Base-by-base conservation (phyloP, 2,113 vertebrate species). In the Chamaetylas fuelleborni region DNA sequence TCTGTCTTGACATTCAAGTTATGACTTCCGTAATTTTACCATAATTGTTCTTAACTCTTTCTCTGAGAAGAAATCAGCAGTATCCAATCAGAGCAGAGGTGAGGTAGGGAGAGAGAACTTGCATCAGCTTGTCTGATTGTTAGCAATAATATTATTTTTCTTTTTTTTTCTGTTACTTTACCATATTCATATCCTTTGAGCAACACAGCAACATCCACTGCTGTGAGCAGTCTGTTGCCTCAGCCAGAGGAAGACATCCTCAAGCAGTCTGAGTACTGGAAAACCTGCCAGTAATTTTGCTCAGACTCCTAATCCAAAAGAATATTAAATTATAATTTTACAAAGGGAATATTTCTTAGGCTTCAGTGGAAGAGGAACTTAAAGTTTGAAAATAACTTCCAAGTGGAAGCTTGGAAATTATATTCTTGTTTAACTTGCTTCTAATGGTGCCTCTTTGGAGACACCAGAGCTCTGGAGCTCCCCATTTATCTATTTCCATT, bases 231-330 rank as follows among this genome's bases (percentile, higher is more conserved):
- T 38, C 48, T 92, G 83, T 78, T 72, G 40, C 90, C 87, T 86
- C 84, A 94, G 89, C 94, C 66, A 92, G 91, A 92, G 73, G 42
- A 96, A 96, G 85, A 94, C 60, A 82, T 95, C 96, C 93, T 90
- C 64, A 34, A 84, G 70, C 74, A 97, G 50, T 66, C 38, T 38
- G 81, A 84, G 40, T 85, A 50, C 81, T 81, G 81, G 91, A 96
- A 94, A 94, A 51, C 67, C 76, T 88, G 90, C 92, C 74, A 42
- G 81, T 66, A 92, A 96, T 96, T 96, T 97, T 92, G 24, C 73
- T 60, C 70, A 81, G 66, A 51, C 86, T 94, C 88, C 79, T 93
- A 89, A 96, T 81, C 81, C 26, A 64, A 96, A 96, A 96, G 72
- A 91, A 84, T 76, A 84, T 45, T 14, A 72, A 91, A 94, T 94